Evolutionary conservation across 1,140 invertebrate species (phyloP), one percentile per base, ranked within the genome.

Genomic region (Ips nitidus): DNA sequence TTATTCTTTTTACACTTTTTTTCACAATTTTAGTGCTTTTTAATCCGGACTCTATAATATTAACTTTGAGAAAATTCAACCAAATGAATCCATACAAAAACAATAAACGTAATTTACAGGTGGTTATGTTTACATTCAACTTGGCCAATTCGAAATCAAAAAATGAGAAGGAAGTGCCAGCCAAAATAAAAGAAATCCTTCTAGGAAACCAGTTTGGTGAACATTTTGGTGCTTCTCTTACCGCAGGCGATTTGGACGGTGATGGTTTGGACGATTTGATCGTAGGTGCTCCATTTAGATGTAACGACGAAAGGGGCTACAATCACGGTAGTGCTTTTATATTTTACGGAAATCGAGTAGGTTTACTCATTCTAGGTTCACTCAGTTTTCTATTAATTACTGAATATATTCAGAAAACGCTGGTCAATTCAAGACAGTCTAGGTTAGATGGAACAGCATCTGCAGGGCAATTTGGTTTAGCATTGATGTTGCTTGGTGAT

Each of bases 201-300:
- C 55, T 41, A 8, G 57, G 86, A 4, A 69, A 76, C 3, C 82
- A 88, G 75, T 74, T 82, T 43, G 89, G 88, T 1, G 85, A 88
- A 74, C 88, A 88, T 77, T 91, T 90, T 79, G 90, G 90, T 1
- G 80, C 83, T 1, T 73, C 83, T 8, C 65, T 91, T 22, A 77
- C 83, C 41, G 83, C 85, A 2, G 83, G 84, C 37, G 88, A 91
- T 77, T 61, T 91, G 1, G 88, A 89, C 74, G 80, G 78, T 5
- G 89, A 91, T 77, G 83, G 81, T 5, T 83, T 81, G 42, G 85
- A 87, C 78, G 86, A 92, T 75, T 74, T 91, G 43, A 77, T 91
- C 50, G 85, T 91, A 55, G 89, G 90, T 41, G 87, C 89, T 6
- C 90, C 90, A 4, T 82, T 84, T 52, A 85, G 86, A 58, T 69